Evolutionary conservation across 2,888 invertebrate species (phyloP).

Genomic region (Asteroscopus sphinx): DNA sequence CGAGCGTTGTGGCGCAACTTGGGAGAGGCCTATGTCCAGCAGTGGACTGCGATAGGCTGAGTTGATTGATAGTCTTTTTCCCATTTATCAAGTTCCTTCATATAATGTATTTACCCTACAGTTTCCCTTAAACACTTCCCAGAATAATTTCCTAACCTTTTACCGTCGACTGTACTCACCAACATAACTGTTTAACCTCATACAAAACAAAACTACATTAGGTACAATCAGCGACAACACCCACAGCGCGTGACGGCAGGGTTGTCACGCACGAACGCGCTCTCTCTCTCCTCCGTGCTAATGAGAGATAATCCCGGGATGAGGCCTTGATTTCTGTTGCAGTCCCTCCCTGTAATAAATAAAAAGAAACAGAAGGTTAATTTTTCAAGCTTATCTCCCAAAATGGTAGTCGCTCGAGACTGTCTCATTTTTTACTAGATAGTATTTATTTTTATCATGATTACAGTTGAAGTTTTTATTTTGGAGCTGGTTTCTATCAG

Average conservation of each 20-base stretch:
- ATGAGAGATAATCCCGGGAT: slow-evolving; percentile 83
- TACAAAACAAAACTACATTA: slow-evolving; percentile 37
- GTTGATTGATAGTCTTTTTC: no score
- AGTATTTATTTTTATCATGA: no score
- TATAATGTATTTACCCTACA: no score
- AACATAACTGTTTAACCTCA: background rate
- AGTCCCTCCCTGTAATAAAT: slow-evolving; percentile 13
- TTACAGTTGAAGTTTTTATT: no score
- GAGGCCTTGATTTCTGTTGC: slow-evolving; percentile 54
- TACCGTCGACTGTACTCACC: background rate
- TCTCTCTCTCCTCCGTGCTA: slow-evolving; percentile 75
- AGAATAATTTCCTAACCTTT: no score
- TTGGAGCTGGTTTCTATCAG: no score
- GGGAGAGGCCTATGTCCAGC: no score
- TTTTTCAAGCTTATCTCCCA: background rate
- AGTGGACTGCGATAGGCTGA: no score
- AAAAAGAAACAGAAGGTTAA: slow-evolving; percentile 16
- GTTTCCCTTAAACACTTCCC: background rate
- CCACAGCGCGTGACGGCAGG: slow-evolving; percentile 34
- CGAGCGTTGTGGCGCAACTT: no score
- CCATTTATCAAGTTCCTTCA: no score
- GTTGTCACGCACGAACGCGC: slow-evolving; percentile 72
- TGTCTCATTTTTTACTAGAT: no score
- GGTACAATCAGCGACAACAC: slow-evolving; percentile 31
- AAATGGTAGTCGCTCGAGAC: no score